A percentile compares a stretch with the other conserved stretches of the same genome.
phyloP scores from a whole-genome alignment of 1,140 invertebrate genomes.

The Ceratina calcarata region DNA sequence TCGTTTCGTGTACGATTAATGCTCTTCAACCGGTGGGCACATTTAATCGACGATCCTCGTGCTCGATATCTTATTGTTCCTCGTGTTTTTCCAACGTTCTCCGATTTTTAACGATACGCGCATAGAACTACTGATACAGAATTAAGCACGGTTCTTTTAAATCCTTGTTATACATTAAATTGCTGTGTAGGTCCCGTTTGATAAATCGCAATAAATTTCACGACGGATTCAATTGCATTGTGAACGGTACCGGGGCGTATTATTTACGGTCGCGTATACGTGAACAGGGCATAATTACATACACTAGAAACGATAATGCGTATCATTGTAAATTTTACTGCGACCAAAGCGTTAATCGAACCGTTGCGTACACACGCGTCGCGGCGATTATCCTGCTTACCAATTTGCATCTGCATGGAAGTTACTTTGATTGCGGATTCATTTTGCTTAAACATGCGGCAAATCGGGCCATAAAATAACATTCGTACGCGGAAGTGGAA shows the following conservation, averaged over 20 bases:
- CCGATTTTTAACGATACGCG: not conserved
- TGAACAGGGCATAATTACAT: conserved; percentile 44
- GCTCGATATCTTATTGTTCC: conserved; percentile 50
- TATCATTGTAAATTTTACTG: conserved; percentile 32
- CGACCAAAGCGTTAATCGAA: conserved; percentile 38
- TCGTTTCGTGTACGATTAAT: conserved; percentile 77
- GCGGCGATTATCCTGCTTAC: conserved; percentile 29
- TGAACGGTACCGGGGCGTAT: conserved; percentile 19
- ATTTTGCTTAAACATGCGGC: conserved; percentile 25
- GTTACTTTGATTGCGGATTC: conserved; percentile 40
- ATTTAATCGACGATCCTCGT: conserved; percentile 67
- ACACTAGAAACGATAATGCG: conserved; percentile 49
- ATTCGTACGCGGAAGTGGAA: conserved; percentile 11
- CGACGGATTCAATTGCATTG: conserved; percentile 13
- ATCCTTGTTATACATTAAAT: conserved; percentile 13
- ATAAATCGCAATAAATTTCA: conserved; percentile 47
- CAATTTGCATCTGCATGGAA: conserved; percentile 33
- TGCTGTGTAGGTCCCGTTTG: not conserved
- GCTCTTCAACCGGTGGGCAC: conserved; percentile 68
- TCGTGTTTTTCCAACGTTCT: not conserved
- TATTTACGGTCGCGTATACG: conserved; percentile 36
- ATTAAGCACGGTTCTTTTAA: not conserved
- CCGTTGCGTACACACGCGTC: conserved; percentile 22
- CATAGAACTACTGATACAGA: no score
- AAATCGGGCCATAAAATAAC: conserved; percentile 27